Base-by-base conservation (phyloP, 2,888 invertebrate species). In the Rotaria macrura region DNA sequence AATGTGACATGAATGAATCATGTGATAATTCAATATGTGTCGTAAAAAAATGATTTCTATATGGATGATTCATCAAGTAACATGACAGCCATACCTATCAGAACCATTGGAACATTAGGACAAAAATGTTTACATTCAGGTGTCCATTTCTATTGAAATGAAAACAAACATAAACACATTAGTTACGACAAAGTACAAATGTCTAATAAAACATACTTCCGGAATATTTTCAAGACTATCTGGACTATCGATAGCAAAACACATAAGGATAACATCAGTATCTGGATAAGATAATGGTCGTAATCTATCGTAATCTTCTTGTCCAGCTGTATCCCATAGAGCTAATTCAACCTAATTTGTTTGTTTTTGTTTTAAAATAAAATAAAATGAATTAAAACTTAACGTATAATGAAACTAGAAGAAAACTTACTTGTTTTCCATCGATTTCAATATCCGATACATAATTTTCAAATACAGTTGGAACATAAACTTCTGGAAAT, bases 391-490 rank as follows among this genome's bases (percentile, higher is more conserved):
- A 14, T 12, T 47, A 47, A 9, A 12, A 9, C 9, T 47, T 9
- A 47, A 4, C 14, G 9, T 47, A 47, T 12, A 12, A 47, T 14
- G 47, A 47, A 47, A 47, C n/a, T n/a, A n/a, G 14, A 47, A 12
- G 14, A 47, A 12, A 12, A 47, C 47, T 47, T 1, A 47, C 47
- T 47, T 47, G 47, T 47, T 47, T 47, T 47, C 47, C 94, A 91
- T 98, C 98, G 88, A 98, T 97, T 93, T 98, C 97, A 91, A 99
- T 97, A 92, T 98, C 98, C 90, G 98, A 97, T 91, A 98, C 98
- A 94, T 98, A 99, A 92, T 98, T 98, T 92, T 99, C 99, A 93
- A 98, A 99, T 89, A 99, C 98, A 90, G 98, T 99, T 90, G 98
- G 98, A 92, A 98, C 97, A 93, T 98, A 99, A 89, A 97, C 97